Conservation (phyloP, 2,888 invertebrate genomes). For the Psylliodes chrysocephalus region DNA sequence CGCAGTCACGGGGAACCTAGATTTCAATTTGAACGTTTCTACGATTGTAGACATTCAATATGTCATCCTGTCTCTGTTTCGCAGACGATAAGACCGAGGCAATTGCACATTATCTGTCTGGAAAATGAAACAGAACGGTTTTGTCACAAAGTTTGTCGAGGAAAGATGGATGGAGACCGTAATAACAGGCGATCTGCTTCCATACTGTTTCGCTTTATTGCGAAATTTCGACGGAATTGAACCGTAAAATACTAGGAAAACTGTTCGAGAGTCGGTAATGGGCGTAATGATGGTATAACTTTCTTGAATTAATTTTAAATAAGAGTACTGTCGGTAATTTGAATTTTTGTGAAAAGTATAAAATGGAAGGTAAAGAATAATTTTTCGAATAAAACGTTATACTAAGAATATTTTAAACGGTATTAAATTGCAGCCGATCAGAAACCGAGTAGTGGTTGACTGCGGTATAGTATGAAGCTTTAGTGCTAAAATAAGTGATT, state of each 20-base stretch:
- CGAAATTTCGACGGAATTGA: constrained; percentile 8
- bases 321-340: too few relatives aligned
- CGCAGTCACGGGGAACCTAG: not conserved
- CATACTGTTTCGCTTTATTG: constrained; percentile 7
- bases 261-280: not conserved
- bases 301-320: too few relatives aligned
- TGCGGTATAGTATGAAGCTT: too few relatives aligned
- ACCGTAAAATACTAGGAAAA: not conserved
- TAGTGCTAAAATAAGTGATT: too few relatives aligned
- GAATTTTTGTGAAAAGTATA: too few relatives aligned
- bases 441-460: too few relatives aligned
- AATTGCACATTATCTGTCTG: constrained; percentile 7
- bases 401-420: too few relatives aligned
- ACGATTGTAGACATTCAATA: not conserved
- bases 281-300: too few relatives aligned
- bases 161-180: not conserved
- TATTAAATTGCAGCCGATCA: too few relatives aligned
- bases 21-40: constrained; percentile 5
- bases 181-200: constrained; percentile 4
- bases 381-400: too few relatives aligned
- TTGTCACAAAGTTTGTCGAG: constrained; percentile 7
- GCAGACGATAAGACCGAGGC: not conserved
- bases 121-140: constrained; percentile 8
- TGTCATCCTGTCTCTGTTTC: not conserved
- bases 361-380: too few relatives aligned